These are phyloP conservation scores for Pleuronectes platessa DNA, from an alignment of 2,113 vertebrate genomes.

Conservation along the genomic window DNA sequence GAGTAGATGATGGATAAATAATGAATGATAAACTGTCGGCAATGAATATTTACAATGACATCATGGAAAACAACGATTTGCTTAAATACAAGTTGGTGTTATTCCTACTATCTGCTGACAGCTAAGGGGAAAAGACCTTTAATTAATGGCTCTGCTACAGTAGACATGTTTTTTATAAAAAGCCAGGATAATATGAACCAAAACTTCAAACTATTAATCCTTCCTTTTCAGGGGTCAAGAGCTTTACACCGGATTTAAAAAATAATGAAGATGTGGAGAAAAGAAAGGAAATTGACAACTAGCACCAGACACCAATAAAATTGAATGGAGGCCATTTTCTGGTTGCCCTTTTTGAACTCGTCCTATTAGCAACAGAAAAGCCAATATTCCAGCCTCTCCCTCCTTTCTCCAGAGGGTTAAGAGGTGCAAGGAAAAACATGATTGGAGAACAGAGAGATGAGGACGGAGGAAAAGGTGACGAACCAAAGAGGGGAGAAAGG, in stretches of 20 bases:
- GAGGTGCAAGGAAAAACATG: constrained; percentile 53
- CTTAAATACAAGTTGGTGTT: neutral
- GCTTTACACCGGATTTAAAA: constrained; percentile 26
- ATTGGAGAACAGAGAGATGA: constrained; percentile 44
- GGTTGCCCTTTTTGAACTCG: constrained; percentile 50
- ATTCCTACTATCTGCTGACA: neutral
- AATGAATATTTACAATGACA: constrained; percentile 34
- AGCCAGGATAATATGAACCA: neutral
- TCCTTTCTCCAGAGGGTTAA: constrained; percentile 54
- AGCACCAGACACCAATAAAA: constrained; percentile 40
- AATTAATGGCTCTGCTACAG: neutral
- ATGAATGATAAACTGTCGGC: constrained; percentile 11
- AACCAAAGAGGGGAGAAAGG: neutral
- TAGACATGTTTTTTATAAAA: neutral
- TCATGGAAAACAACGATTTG: neutral
- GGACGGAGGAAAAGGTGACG: constrained; percentile 10
- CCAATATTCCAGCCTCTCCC: constrained; percentile 53
- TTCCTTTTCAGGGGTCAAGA: neutral
- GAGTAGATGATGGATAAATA: neutral
- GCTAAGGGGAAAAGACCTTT: neutral
- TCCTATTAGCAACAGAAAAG: constrained; percentile 65
- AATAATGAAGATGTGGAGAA: constrained; percentile 29
- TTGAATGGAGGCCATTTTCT: constrained; percentile 32
- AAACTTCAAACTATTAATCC: neutral
- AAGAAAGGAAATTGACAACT: constrained; percentile 36